Evolutionary conservation across 2,888 invertebrate species (phyloP).

Genomic region (Galeruca laticollis): DNA sequence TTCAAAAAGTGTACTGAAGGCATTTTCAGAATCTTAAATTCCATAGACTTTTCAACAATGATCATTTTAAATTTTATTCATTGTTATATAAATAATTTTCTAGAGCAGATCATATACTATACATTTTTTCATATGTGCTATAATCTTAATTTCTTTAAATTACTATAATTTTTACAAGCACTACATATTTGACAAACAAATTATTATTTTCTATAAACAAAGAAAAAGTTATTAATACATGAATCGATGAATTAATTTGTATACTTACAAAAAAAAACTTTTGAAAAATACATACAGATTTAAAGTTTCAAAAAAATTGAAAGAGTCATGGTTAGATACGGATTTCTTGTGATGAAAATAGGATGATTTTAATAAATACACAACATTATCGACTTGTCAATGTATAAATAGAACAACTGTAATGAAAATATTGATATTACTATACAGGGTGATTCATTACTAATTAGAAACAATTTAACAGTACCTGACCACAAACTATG

Average conservation of each 20-base stretch:
- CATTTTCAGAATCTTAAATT: conserved; percentile 43
- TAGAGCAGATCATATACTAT: conserved; percentile 37
- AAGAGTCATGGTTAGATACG: neutral
- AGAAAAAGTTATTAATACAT: neutral
- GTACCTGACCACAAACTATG: too few species aligned
- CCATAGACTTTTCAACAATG: conserved; percentile 42
- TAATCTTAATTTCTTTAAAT: conserved; percentile 20
- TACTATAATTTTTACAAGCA: neutral
- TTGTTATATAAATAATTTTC: conserved; percentile 43
- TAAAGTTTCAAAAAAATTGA: neutral
- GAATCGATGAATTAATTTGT: neutral
- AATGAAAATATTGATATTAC: too few species aligned
- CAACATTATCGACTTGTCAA: neutral
- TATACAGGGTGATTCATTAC: too few species aligned
- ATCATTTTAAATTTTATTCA: conserved; percentile 42
- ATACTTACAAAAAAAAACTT: too few species aligned
- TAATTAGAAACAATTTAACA: too few species aligned
- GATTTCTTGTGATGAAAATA: neutral
- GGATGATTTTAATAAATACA: neutral
- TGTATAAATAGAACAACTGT: too few species aligned
- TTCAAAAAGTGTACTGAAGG: conserved; percentile 42
- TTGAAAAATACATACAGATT: neutral
- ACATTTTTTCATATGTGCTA: conserved; percentile 38
- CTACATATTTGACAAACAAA: conserved; percentile 4
- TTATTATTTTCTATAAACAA: conserved; percentile 4